phyloP scores from a whole-genome alignment of 2,797 vertebrate genomes.

The Squalus acanthias region DNA sequence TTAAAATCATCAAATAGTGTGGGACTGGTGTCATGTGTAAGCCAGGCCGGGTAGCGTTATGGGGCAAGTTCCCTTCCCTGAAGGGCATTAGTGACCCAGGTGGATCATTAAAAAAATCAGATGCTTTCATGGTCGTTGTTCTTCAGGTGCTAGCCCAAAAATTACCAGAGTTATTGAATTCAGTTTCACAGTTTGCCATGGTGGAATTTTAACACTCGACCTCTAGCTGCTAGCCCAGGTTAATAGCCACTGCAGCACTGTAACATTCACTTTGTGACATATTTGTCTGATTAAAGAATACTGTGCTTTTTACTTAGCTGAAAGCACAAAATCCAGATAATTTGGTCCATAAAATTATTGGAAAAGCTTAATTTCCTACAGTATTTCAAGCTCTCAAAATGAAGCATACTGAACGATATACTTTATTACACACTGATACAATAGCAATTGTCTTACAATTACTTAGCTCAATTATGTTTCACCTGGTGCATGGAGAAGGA shows the following conservation, averaged over 20 bases:
- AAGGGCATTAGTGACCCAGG: not conserved
- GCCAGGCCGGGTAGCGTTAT: not conserved
- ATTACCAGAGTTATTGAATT: not conserved
- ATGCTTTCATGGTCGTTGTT: not conserved
- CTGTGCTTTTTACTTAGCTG: not conserved
- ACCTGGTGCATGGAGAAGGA: not conserved
- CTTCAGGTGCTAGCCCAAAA: not conserved
- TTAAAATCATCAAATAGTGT: not conserved
- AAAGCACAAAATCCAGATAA: not conserved
- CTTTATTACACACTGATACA: not conserved
- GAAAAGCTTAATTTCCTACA: not conserved
- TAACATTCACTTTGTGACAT: not conserved
- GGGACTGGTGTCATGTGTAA: not conserved
- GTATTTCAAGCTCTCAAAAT: not conserved
- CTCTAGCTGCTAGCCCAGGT: not conserved
- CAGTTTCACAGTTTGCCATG: not conserved
- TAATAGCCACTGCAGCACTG: not conserved
- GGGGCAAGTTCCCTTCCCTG: not conserved
- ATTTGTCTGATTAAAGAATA: not conserved
- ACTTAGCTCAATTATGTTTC: not conserved
- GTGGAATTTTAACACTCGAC: not conserved
- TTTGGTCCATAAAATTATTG: not conserved
- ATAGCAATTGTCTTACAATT: not conserved
- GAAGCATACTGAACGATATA: not conserved
- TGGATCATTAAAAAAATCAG: not conserved